A percentile compares a stretch with the other conserved stretches of the same genome.
These are phyloP conservation scores for Ammodytes dubius DNA, from an alignment of 2,113 vertebrate species.

Conservation along the genomic window DNA sequence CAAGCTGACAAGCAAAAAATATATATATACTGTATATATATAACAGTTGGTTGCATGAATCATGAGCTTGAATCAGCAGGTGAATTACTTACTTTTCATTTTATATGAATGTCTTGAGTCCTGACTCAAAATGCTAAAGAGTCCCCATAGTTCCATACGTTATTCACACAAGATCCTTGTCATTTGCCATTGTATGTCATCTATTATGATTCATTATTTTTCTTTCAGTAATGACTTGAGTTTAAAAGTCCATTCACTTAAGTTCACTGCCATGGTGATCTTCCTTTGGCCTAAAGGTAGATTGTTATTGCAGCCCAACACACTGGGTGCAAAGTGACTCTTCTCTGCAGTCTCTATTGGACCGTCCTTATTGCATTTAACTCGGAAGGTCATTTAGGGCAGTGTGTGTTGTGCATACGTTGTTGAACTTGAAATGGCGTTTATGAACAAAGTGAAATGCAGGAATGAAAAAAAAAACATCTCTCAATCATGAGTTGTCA, in stretches of 20 bases:
- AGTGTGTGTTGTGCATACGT: not conserved
- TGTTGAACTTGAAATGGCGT: conserved; percentile 27
- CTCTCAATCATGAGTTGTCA: conserved; percentile 33
- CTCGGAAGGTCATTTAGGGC: conserved; percentile 5
- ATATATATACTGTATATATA: not conserved
- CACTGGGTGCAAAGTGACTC: not conserved
- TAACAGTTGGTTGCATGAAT: not conserved
- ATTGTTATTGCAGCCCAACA: not conserved
- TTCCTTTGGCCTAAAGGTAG: conserved; percentile 6
- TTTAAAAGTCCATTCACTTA: not conserved
- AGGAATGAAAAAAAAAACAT: conserved; percentile 21
- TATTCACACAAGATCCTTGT: not conserved
- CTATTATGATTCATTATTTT: conserved; percentile 14
- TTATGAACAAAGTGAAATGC: conserved; percentile 11
- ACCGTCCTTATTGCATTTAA: not conserved
- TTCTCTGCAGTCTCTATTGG: not conserved
- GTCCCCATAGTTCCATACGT: not conserved
- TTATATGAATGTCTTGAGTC: not conserved
- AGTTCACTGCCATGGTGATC: not conserved
- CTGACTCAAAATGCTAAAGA: not conserved
- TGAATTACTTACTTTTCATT: conserved; percentile 13
- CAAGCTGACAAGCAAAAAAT: conserved; percentile 37
- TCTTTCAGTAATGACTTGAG: not conserved
- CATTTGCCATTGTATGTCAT: not conserved
- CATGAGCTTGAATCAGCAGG: conserved; percentile 10